These are phyloP conservation scores for Petrocephalus zakoni DNA, from an alignment of 2,113 vertebrate species.

Conservation along the genomic window DNA sequence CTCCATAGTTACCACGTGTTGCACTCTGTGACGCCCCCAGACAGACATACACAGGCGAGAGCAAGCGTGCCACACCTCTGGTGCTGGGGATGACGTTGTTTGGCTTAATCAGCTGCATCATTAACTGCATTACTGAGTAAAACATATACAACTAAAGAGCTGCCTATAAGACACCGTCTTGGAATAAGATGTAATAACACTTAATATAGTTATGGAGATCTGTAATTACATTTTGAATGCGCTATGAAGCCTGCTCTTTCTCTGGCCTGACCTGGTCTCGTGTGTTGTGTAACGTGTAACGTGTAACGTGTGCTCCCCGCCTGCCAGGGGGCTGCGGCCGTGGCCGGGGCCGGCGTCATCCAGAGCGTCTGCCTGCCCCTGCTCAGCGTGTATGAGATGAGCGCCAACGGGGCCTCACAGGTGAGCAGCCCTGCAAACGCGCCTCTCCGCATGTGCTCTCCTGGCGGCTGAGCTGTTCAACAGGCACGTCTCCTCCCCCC, in stretches of 20 bases:
- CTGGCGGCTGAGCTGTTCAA: background rate
- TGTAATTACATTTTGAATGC: background rate
- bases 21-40: background rate
- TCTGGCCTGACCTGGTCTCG: background rate
- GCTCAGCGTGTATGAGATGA: conserved; percentile 84
- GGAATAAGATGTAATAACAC: background rate
- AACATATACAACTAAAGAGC: background rate
- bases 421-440: conserved; percentile 45
- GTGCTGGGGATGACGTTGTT: background rate
- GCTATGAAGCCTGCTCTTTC: background rate
- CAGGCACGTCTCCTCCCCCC: background rate
- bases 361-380: conserved; percentile 92
- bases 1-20: background rate
- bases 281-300: background rate
- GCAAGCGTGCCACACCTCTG: background rate
- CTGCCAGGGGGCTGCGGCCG: conserved; percentile 79
- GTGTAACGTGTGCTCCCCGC: background rate
- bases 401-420: conserved; percentile 75
- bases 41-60: background rate
- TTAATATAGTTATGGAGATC: background rate
- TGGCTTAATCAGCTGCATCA: no score
- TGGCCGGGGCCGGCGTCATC: conserved; percentile 85
- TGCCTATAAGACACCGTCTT: background rate
- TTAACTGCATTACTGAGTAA: background rate
- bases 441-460: background rate